Percentiles rank a stretch among this genome's conserved stretches.
Conservation (phyloP, 2,888 invertebrate genomes). For the Merodon equestris region DNA sequence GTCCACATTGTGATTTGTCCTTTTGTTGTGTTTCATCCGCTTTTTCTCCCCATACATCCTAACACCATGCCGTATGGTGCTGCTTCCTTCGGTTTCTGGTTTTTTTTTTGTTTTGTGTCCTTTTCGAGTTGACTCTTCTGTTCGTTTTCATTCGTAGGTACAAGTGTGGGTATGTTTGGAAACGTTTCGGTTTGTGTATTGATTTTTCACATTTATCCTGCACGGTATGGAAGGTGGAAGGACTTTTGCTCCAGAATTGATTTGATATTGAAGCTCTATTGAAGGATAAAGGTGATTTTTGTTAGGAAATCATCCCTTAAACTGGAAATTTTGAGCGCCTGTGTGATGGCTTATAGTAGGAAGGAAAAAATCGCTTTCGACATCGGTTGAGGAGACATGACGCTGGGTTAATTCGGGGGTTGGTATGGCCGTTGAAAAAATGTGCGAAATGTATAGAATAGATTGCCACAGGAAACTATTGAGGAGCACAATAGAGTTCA, state of each 20-base stretch:
- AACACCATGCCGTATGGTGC: conserved; percentile 24
- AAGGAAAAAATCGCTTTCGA: no score
- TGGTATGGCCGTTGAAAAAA: no score
- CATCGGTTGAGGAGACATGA: no score
- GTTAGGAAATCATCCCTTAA: conserved; percentile 44
- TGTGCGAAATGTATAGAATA: background rate
- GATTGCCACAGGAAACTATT: background rate
- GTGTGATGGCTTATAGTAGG: conserved; percentile 10
- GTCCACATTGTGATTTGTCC: conserved; percentile 69
- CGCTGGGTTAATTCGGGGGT: no score
- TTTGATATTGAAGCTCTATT: conserved; percentile 49
- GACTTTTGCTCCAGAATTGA: conserved; percentile 54
- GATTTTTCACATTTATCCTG: conserved; percentile 63
- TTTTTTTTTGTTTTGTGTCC: conserved; percentile 21
- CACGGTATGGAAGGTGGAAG: conserved; percentile 27
- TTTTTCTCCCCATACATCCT: conserved; percentile 45
- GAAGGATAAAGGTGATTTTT: conserved; percentile 34
- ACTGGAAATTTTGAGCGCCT: conserved; percentile 23
- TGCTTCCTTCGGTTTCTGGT: conserved; percentile 43
- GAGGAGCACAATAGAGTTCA: background rate
- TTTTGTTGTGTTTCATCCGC: conserved; percentile 63
- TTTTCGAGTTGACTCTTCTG: conserved; percentile 14
- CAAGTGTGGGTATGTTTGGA: conserved; percentile 32
- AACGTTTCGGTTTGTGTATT: conserved; percentile 64
- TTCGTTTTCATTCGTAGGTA: conserved; percentile 50